Evolutionary conservation across 1,140 invertebrate genomes (phyloP).

Genomic region (Heliconius hewitsoni): DNA sequence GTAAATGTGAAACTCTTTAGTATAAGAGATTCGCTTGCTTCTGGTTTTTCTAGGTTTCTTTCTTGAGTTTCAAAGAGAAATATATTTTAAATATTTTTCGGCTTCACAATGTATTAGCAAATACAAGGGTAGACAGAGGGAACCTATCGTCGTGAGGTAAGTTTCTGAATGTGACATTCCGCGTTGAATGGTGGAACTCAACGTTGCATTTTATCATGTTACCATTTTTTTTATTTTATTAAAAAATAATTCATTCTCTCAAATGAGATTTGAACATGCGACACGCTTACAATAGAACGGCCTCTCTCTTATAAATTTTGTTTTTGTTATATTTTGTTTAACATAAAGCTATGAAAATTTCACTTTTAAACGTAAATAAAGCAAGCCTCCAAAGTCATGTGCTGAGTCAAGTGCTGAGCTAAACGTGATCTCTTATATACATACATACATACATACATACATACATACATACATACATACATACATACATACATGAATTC

Average conservation of each 20-base stretch:
- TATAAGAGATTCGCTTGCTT: not conserved
- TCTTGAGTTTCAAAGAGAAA: not conserved
- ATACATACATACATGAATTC: not conserved
- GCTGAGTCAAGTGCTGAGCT: not conserved
- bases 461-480: no score
- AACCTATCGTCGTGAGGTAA: no score
- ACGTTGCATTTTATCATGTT: no score
- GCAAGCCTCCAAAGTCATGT: not conserved
- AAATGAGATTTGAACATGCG: no score
- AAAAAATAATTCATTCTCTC: no score
- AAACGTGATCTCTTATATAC: not conserved
- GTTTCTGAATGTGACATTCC: no score
- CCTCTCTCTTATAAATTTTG: not conserved
- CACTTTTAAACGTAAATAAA: not conserved
- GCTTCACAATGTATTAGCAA: no score
- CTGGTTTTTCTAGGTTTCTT: not conserved
- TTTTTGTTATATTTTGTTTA: not conserved
- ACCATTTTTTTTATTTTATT: no score
- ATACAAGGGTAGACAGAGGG: no score
- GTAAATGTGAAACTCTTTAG: not conserved
- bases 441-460: not conserved
- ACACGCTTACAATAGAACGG: no score
- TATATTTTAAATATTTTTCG: not conserved
- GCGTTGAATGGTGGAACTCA: no score
- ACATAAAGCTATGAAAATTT: not conserved